A percentile compares a stretch with the other conserved stretches of the same genome.
phyloP scores from a whole-genome alignment of 2,888 invertebrate genomes.

The Dorcus parallelipipedus region DNA sequence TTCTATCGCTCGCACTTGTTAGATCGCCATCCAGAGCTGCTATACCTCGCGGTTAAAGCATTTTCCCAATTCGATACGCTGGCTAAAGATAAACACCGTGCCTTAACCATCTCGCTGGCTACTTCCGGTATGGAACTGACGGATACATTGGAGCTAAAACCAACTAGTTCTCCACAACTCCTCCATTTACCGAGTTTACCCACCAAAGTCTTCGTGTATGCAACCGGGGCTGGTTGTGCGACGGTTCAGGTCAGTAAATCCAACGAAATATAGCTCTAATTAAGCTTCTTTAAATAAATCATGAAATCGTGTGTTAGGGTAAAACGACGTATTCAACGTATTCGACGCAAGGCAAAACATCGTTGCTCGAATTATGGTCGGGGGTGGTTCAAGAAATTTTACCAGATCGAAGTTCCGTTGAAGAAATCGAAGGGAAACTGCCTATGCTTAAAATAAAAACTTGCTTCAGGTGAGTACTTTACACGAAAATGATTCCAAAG shows the following conservation, averaged over 20 bases:
- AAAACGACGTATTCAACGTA: conserved; percentile 63
- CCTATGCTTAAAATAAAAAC: conserved; percentile 63
- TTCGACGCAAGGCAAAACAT: conserved; percentile 55
- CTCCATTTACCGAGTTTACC: conserved; percentile 62
- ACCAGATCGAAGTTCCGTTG: conserved; percentile 61
- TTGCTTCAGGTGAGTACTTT: conserved; percentile 55
- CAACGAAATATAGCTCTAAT: too few relatives aligned
- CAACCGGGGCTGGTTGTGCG: conserved; percentile 67
- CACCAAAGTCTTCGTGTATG: conserved; percentile 68
- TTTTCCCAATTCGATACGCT: conserved; percentile 59
- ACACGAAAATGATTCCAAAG: background rate
- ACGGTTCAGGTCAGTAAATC: conserved; percentile 57
- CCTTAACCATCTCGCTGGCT: conserved; percentile 63
- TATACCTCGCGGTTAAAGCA: conserved; percentile 60
- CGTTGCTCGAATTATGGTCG: conserved; percentile 59
- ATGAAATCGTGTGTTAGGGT: conserved; percentile 46
- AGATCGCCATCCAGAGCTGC: conserved; percentile 59
- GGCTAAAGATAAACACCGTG: conserved; percentile 60
- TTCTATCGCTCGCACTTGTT: conserved; percentile 65
- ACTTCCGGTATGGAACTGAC: conserved; percentile 71
- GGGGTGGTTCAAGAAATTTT: conserved; percentile 62
- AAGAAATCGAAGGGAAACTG: conserved; percentile 62
- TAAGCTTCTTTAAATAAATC: too few relatives aligned
- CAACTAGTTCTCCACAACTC: conserved; percentile 52
- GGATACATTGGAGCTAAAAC: conserved; percentile 60